Evolutionary conservation across 2,888 invertebrate species (phyloP).

Genomic region (Trichopoda pennipes): DNA sequence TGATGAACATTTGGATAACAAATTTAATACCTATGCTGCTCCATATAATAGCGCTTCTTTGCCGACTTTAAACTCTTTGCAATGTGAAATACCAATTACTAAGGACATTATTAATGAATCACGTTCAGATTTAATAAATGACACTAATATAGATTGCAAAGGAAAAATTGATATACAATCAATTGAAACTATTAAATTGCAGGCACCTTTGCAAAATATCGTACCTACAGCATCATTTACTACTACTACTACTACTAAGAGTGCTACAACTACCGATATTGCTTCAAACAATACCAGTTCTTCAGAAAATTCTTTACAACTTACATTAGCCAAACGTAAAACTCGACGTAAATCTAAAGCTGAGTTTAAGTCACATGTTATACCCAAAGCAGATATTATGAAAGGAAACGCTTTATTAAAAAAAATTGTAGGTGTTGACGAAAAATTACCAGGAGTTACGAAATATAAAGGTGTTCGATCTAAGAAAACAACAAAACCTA

Average conservation of each 20-base stretch:
- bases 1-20: not conserved
- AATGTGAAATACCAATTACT: not conserved
- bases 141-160: slow-evolving; percentile 5
- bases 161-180: slow-evolving; percentile 58
- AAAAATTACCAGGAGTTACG: not conserved
- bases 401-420: slow-evolving; percentile 46
- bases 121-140: not conserved
- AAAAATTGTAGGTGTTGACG: slow-evolving; percentile 4
- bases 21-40: not conserved
- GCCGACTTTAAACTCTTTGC: not conserved
- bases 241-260: too few species aligned
- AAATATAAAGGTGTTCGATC: not conserved
- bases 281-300: not conserved
- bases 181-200: slow-evolving; percentile 53
- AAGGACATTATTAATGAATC: not conserved
- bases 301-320: not conserved
- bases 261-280: not conserved
- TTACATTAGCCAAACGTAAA: not conserved
- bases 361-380: not conserved
- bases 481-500: not conserved
- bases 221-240: slow-evolving; percentile 6
- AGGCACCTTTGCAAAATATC: not conserved
- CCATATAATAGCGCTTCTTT: not conserved
- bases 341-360: not conserved
- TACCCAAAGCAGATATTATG: slow-evolving; percentile 56